Evolutionary conservation across 2,888 invertebrate species (phyloP), one percentile per base, ranked within the genome.

Genomic region (Polylopha cassiicola): DNA sequence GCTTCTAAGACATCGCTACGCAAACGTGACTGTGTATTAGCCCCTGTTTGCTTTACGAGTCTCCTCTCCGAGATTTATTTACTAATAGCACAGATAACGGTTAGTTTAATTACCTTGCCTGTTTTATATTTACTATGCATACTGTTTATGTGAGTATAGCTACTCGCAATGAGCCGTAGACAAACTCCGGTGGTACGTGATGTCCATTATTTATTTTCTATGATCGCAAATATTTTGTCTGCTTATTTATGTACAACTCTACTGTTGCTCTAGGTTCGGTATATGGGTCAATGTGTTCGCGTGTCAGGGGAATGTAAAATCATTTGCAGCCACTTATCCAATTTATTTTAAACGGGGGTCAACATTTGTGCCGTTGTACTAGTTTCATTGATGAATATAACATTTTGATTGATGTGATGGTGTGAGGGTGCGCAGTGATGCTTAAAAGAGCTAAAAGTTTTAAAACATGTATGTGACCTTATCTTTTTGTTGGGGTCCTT

Each of bases 71-170:
- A 58, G 61, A 72, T 73, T 66, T 76, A 74, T 73, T 70, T 73
- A 66, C 67, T 68, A 64, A 67, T 56, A 57, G 59, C 58, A 53
- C 48, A 66, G 63, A 70, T 77, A 76, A 71, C 77, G 67, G 75
- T 65, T 61, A 53, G 53, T 72, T 77, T 77, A 69, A 76, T 75
- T 74, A 64, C 73, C 65, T 63, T 61, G 64, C 53, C 66, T 65
- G 68, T 53, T 69, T 62, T 57, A 58, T 70, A 66, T 75, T 71
- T 66, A 62, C 52, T 42, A 39, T 45, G 38, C 37, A 28, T 34
- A 31, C 43, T 39, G 38, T 39, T 37, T 43, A 28, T 37, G 42
- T 42, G 54, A 58, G 59, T 53, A 49, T 46, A 48, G 51, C 47
- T 55, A 51, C 55, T 60, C 41, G 24, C 46, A 38, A 26, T 53